Base-by-base conservation (phyloP, 2,888 invertebrate species). In the Chorisops tibialis region DNA sequence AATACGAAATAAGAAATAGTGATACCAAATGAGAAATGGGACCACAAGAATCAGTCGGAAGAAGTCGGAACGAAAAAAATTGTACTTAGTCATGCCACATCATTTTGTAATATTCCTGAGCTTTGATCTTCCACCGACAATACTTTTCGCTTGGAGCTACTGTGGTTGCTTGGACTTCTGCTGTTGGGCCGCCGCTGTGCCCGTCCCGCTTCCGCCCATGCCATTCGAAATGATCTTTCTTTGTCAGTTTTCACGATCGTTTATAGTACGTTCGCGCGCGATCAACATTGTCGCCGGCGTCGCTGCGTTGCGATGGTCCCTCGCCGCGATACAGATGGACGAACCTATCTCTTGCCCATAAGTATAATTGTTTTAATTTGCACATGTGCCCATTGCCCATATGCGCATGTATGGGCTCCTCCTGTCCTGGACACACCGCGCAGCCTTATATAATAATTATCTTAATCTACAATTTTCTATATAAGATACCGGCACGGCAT, bases 21-120 rank as follows among this genome's bases (percentile, higher is more conserved):
- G 45, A 45, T 56, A 45, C 43, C 18, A 56, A 56, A 56, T 56
- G 56, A 56, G 56, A 56, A 56, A 56, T 56, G 56, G 56, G 56
- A 56, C 45, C 56, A 56, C 56, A 56, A 59, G 41, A 16, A 59
- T 47, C 47, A 30, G 47, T 59, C 59, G 30, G 48, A 38, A 35
- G 38, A 59, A 59, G 47, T 48, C 47, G 21, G 16, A 30, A 12
- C 35, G 38, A 21, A 59, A 59, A 59, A 74, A 75, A 75, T 75
- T 74, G 71, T 75, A 75, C 76, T 76, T 75, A 76, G 76, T 75
- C 75, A 76, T 77, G 77, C 75, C 73, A 75, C 75, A 76, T 72
- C 73, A 75, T 70, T 74, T 75, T 75, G 74, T 74, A 75, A 75
- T 76, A 74, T 74, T 73, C 74, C 72, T 72, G 37, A n/a, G 43